Evolutionary conservation across 1,140 invertebrate genomes (phyloP).

Genomic region (Mesaphorura yosii): DNA sequence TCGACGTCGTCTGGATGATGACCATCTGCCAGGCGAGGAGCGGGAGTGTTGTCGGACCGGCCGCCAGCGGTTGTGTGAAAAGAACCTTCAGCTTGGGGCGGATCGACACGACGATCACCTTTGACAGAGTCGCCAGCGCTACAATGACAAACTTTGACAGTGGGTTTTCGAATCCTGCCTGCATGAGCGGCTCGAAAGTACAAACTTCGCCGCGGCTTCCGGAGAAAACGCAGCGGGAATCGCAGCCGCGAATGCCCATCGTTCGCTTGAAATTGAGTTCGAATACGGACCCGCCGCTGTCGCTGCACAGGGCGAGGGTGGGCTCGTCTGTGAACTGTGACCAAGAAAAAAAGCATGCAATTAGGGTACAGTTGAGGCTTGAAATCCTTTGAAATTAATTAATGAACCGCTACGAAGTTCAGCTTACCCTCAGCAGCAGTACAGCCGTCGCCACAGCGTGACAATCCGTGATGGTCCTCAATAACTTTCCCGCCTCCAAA

Average conservation of each 20-base stretch:
- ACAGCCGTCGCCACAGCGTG: constrained; percentile 45
- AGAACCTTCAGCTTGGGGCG: constrained; percentile 59
- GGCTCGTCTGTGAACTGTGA: constrained; percentile 64
- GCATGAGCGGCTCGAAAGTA: constrained; percentile 67
- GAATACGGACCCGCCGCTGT: constrained; percentile 96
- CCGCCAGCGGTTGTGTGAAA: constrained; percentile 49
- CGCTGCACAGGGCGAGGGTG: constrained; percentile 69
- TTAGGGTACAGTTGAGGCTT: background rate
- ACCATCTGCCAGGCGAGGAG: constrained; percentile 86
- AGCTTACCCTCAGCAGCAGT: constrained; percentile 43
- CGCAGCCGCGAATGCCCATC: constrained; percentile 74
- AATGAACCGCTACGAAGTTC: background rate
- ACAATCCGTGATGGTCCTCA: constrained; percentile 41
- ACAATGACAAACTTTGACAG: constrained; percentile 64
- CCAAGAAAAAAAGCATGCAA: constrained; percentile 24
- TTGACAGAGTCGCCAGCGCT: constrained; percentile 83
- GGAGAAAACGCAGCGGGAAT: constrained; percentile 80
- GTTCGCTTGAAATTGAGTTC: constrained; percentile 80
- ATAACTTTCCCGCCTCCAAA: constrained; percentile 47
- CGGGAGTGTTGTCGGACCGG: constrained; percentile 55
- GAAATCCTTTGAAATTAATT: background rate
- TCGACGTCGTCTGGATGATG: constrained; percentile 61
- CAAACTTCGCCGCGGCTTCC: constrained; percentile 66
- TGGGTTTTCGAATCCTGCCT: constrained; percentile 55
- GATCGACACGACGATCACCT: constrained; percentile 75